phyloP scores from a whole-genome alignment of 2,797 vertebrate genomes.

The Sebastes nivosus region DNA sequence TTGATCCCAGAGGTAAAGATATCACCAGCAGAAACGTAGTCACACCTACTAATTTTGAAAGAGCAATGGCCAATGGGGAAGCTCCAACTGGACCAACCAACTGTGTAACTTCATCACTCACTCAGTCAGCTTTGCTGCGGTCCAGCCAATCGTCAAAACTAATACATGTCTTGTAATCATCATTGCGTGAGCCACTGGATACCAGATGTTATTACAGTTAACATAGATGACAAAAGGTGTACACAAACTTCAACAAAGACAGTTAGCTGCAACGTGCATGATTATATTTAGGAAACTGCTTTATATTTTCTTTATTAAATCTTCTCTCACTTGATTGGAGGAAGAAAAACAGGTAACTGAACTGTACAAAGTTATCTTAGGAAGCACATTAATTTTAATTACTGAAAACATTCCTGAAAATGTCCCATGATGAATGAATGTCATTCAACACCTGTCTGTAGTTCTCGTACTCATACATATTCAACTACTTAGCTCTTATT shows the following conservation, averaged over 20 bases:
- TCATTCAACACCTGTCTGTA: background rate
- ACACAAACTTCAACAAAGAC: background rate
- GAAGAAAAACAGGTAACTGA: background rate
- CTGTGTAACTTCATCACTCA: no score
- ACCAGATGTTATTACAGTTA: background rate
- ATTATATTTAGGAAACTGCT: background rate
- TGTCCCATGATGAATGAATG: background rate
- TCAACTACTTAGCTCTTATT: background rate
- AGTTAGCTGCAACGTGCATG: background rate
- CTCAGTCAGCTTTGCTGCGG: no score
- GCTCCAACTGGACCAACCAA: no score
- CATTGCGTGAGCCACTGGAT: no score
- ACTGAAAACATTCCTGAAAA: background rate
- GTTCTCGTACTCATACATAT: background rate
- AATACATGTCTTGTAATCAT: no score
- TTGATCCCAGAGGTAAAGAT: no score
- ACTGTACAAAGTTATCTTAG: background rate
- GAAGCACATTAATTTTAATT: background rate
- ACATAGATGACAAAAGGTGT: background rate
- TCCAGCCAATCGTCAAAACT: no score
- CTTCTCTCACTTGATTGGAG: background rate
- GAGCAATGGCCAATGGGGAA: no score
- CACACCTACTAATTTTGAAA: no score
- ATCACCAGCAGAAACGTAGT: no score
- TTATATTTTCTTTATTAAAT: background rate